These are phyloP conservation scores for Rhea pennata DNA, from an alignment of 2,113 vertebrate genomes.

Conservation along the genomic window DNA sequence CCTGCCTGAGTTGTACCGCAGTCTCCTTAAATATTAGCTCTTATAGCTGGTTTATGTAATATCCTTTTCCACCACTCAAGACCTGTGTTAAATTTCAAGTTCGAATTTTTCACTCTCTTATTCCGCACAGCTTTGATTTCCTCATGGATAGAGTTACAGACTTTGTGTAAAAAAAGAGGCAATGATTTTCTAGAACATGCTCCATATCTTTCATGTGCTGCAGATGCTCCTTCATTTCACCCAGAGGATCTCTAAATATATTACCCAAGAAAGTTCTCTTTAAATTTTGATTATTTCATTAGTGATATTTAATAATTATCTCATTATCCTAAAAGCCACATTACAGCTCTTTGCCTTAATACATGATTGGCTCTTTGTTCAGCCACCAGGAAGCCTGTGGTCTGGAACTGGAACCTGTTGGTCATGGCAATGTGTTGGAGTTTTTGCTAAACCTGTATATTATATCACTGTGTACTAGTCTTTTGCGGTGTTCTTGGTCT, in stretches of 20 bases:
- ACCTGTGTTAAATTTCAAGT: background rate
- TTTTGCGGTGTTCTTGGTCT: background rate
- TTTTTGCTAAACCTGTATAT: background rate
- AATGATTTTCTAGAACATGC: background rate
- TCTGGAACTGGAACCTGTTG: background rate
- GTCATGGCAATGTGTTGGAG: accelerated
- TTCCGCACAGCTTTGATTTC: background rate
- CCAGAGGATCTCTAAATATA: background rate
- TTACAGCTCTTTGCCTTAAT: background rate
- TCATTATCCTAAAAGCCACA: background rate
- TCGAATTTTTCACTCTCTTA: background rate
- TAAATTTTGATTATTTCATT: background rate
- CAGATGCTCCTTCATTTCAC: background rate
- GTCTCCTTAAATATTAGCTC: background rate
- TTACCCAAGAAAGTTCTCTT: background rate
- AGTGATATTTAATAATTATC: background rate
- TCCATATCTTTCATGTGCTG: background rate
- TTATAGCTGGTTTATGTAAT: background rate
- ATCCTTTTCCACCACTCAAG: background rate
- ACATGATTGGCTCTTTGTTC: background rate
- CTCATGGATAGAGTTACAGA: accelerated
- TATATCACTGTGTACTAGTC: background rate
- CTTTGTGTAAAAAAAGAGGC: background rate
- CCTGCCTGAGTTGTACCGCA: background rate
- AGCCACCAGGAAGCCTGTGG: background rate